These are phyloP conservation scores for Chaunax sp. DNA, from an alignment of 2,797 vertebrate genomes.

Conservation along the genomic window DNA sequence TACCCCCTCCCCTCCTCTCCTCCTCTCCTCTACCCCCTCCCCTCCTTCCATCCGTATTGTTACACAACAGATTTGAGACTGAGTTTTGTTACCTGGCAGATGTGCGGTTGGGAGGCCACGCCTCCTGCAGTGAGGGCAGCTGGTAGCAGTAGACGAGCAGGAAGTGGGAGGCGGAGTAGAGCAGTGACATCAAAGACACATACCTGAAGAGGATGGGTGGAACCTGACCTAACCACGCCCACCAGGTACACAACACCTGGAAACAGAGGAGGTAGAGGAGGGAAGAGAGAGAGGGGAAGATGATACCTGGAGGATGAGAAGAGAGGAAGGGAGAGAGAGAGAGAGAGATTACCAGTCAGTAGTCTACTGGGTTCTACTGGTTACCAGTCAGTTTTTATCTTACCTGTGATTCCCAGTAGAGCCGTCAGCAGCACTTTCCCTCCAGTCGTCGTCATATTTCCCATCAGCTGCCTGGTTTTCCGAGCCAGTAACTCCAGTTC, in stretches of 20 bases:
- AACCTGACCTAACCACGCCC: conserved; percentile 90
- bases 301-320: conserved; percentile 85
- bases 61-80: no score
- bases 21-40: no score
- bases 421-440: conserved; percentile 92
- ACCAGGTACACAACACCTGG: conserved; percentile 93
- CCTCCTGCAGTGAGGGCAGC: conserved; percentile 92
- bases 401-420: conserved; percentile 92
- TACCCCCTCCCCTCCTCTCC: neutral
- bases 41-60: no score
- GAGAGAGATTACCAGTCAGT: neutral
- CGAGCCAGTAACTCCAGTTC: conserved; percentile 87
- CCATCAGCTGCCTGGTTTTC: conserved; percentile 88
- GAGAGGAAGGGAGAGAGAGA: neutral
- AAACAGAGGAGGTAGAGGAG: conserved; percentile 93
- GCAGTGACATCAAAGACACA: conserved; percentile 90
- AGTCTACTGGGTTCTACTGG: neutral
- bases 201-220: conserved; percentile 92
- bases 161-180: conserved; percentile 92
- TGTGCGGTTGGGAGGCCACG: conserved; percentile 48
- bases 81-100: conserved; percentile 49
- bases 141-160: conserved; percentile 94
- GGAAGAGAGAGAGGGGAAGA: conserved; percentile 94
- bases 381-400: neutral
- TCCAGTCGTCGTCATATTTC: conserved; percentile 90